Evolutionary conservation across 1,140 invertebrate species (phyloP).

Genomic region (Zeugodacus cucurbitae): DNA sequence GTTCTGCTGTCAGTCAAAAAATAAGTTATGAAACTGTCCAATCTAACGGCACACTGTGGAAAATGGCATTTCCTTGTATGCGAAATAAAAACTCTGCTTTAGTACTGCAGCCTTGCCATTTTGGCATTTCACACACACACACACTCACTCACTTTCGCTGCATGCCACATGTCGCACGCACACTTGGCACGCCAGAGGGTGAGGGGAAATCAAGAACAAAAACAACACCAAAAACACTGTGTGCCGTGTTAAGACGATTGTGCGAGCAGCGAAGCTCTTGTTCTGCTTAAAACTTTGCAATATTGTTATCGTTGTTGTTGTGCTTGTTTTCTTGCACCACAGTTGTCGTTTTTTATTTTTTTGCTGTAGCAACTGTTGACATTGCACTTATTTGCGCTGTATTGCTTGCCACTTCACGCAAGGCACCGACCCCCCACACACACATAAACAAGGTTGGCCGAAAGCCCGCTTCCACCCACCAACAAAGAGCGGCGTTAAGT

Average conservation of each 20-base stretch:
- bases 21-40: not conserved
- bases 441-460: not conserved
- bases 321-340: not conserved
- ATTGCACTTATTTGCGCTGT: conserved; percentile 33
- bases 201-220: not conserved
- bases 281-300: not conserved
- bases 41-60: not conserved
- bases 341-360: not conserved
- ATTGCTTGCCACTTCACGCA: conserved; percentile 22
- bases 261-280: not conserved
- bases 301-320: not conserved
- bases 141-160: not conserved
- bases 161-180: conserved; percentile 20
- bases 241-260: not conserved
- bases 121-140: not conserved
- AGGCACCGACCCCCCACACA: not conserved
- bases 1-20: not conserved
- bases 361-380: not conserved
- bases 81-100: not conserved
- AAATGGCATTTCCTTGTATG: not conserved
- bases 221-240: not conserved
- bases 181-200: not conserved
- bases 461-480: not conserved
- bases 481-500: not conserved
- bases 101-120: not conserved